Percentiles rank a stretch among this genome's conserved stretches.
These are phyloP conservation scores for Acanthosoma haemorrhoidale DNA, from an alignment of 2,888 invertebrate genomes.

Conservation along the genomic window DNA sequence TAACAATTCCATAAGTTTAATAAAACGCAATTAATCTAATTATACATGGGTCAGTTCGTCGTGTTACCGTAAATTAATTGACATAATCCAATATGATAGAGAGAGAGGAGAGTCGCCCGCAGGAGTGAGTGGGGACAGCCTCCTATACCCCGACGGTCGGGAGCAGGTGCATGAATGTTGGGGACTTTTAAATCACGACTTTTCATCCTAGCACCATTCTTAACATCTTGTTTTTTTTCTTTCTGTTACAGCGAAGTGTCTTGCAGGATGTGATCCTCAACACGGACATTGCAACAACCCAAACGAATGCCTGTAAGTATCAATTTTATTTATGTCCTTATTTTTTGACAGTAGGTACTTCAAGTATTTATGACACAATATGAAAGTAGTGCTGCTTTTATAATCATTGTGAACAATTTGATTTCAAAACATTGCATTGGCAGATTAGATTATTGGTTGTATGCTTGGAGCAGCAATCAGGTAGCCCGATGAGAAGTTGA, in stretches of 20 bases:
- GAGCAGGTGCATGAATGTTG: not conserved
- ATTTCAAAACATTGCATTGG: no score
- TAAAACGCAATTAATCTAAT: no score
- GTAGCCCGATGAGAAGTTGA: not conserved
- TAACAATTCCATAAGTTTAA: no score
- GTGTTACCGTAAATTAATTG: not conserved
- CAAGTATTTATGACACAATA: no score
- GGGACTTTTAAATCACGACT: not conserved
- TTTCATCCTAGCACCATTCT: not conserved
- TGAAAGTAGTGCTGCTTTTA: no score
- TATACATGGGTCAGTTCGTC: no score
- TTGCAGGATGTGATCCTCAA: constrained; percentile 83
- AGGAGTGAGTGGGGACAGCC: not conserved
- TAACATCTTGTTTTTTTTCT: constrained; percentile 38
- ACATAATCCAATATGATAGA: not conserved
- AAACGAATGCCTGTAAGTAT: constrained; percentile 94
- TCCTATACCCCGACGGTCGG: not conserved
- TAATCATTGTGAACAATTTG: no score
- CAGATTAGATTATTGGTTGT: no score
- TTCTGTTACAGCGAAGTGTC: constrained; percentile 81
- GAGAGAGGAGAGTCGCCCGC: not conserved
- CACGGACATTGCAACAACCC: constrained; percentile 89
- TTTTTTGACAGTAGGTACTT: not conserved
- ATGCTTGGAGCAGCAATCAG: not conserved
- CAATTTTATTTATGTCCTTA: constrained; percentile 33